Base-by-base conservation (phyloP, 2,888 invertebrate species). In the Lycophotia porphyrea region DNA sequence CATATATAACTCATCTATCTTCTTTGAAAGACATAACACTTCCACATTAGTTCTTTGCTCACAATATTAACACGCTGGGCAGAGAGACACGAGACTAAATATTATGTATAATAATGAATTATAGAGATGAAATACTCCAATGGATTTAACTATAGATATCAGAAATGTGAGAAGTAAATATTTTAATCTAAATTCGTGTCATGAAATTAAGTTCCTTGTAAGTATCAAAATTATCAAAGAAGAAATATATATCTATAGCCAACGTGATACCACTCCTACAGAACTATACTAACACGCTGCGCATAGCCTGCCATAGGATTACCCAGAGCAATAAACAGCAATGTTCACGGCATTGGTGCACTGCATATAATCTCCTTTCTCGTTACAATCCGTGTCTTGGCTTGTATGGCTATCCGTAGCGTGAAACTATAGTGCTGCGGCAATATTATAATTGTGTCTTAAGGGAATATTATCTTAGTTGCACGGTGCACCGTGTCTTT, bases 331-430 rank as follows among this genome's bases (percentile, higher is more conserved):
- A 81, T 84, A 84, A 81, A 81, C 81, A 84, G 74, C 47, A 34
- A 68, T 81, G 76, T 81, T 74, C 58, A 36, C 84, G 27, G 70
- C 82, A 85, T 68, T 85, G 76, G 69, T 44, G 82, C 71, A 78
- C 49, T 82, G 83, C 82, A 81, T 85, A 73, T 82, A 85, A 82
- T 83, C 83, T 77, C 67, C 65, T 21, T 49, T 44, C 82, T 71
- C 55, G 72, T 78, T 73, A 74, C 55, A 85, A 75, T 85, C 82
- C 71, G 78, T 85, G 69, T 82, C 82, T 82, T 82, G 55, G 73
- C 67, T 60, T n/a, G 47, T 72, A 47, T 76, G 52, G 58, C 70
- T 34, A 63, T 47, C 58, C 67, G 55, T 68, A 81, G 71, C 71
- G 42, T 55, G 71, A 44, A 74, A n/a, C 39, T 63, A 68, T 60